phyloP scores from a whole-genome alignment of 2,797 vertebrate genomes.

The Danio kyathit region DNA sequence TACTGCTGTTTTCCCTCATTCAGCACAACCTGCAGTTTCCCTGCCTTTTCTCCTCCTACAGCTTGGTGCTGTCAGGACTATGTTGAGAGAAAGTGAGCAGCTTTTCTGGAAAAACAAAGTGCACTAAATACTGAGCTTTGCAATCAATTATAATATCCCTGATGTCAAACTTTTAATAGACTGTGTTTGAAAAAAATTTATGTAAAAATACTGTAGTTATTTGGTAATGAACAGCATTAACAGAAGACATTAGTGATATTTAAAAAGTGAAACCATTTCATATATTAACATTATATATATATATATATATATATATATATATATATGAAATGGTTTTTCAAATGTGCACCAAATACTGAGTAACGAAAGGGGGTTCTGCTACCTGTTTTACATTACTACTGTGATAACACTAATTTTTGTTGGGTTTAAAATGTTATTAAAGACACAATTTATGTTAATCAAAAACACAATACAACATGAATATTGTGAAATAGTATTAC shows the following conservation, averaged over 20 bases:
- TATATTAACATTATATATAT: background rate
- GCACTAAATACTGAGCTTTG: too few species aligned
- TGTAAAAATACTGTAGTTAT: too few species aligned
- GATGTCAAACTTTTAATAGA: too few species aligned
- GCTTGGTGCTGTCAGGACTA: background rate
- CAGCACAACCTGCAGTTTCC: conserved; percentile 5
- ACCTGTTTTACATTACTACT: background rate
- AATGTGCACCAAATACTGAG: too few species aligned
- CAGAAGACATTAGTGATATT: too few species aligned
- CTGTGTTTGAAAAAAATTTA: too few species aligned
- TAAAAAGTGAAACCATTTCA: background rate
- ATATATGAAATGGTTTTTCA: too few species aligned
- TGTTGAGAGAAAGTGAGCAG: background rate
- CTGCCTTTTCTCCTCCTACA: background rate
- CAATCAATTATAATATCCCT: too few species aligned
- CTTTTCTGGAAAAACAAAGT: background rate
- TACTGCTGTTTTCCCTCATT: conserved; percentile 14
- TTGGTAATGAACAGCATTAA: too few species aligned
- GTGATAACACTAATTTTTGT: background rate
- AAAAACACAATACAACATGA: background rate
- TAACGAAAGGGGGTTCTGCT: too few species aligned
- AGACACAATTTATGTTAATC: background rate
- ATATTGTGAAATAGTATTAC: background rate
- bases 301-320: too few species aligned
- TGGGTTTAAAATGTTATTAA: background rate